These are phyloP conservation scores for Zaprionus gabonicus DNA, from an alignment of 1,140 invertebrate species.

Conservation along the genomic window DNA sequence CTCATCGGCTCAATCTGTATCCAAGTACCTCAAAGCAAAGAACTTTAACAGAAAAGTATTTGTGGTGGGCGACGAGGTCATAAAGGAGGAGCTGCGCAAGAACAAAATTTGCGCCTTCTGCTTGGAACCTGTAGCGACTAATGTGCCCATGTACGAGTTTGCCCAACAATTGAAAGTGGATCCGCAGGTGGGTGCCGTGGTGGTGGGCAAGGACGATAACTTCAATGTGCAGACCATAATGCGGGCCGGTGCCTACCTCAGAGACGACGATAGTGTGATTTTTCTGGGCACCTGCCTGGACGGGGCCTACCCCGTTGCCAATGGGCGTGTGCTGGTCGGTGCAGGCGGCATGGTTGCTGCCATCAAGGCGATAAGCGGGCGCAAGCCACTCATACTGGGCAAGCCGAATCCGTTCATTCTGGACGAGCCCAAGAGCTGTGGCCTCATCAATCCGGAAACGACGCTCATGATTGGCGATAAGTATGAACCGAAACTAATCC, in stretches of 20 bases:
- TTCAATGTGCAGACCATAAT: conserved; percentile 53
- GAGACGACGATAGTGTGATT: conserved; percentile 21
- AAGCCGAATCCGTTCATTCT: conserved; percentile 69
- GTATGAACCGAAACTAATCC: conserved; percentile 32
- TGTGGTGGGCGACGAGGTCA: conserved; percentile 51
- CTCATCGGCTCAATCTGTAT: conserved; percentile 30
- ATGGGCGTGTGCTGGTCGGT: conserved; percentile 40
- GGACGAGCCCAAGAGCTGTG: not conserved
- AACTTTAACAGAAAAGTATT: conserved; percentile 54
- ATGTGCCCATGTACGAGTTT: conserved; percentile 28
- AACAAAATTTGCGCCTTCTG: conserved; percentile 16
- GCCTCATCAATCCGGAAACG: conserved; percentile 49
- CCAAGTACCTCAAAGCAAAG: conserved; percentile 42
- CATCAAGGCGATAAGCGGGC: conserved; percentile 33
- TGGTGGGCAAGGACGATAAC: conserved; percentile 55
- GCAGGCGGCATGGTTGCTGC: conserved; percentile 58
- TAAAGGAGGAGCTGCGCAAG: conserved; percentile 37
- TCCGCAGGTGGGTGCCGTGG: conserved; percentile 57
- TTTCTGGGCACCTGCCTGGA: conserved; percentile 61
- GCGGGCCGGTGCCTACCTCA: conserved; percentile 40
- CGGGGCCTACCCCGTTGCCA: conserved; percentile 47
- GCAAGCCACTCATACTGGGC: conserved; percentile 56
- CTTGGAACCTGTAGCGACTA: not conserved
- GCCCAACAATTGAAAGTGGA: conserved; percentile 37
- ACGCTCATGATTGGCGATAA: conserved; percentile 71